These are phyloP conservation scores for Argyra leucocephala DNA, from an alignment of 2,888 invertebrate species.

Conservation along the genomic window DNA sequence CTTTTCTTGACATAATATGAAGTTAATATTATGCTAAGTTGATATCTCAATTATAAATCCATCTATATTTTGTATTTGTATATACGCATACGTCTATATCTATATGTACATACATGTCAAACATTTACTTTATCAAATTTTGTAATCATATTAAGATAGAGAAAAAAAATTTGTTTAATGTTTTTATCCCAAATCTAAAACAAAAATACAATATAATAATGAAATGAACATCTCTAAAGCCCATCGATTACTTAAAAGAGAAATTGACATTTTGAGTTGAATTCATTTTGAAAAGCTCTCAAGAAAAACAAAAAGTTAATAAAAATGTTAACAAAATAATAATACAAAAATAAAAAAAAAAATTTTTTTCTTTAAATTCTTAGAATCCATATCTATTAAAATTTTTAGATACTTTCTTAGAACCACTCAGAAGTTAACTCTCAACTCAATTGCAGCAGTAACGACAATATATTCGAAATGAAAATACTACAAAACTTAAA, in stretches of 20 bases:
- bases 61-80: too few relatives aligned
- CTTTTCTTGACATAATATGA: too few relatives aligned
- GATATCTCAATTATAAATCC: too few relatives aligned
- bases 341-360: background rate
- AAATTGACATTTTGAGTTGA: slow-evolving; percentile 8
- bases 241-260: slow-evolving; percentile 9
- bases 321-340: background rate
- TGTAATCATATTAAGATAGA: background rate
- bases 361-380: too few relatives aligned
- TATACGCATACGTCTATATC: too few relatives aligned
- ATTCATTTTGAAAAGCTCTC: slow-evolving; percentile 2
- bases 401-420: too few relatives aligned
- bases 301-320: background rate
- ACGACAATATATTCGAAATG: background rate
- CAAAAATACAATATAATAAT: background rate
- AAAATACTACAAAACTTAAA: background rate
- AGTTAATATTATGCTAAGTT: too few relatives aligned
- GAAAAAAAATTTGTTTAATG: background rate
- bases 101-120: background rate
- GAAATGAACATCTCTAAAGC: background rate
- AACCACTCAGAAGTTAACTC: background rate
- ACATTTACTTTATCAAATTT: background rate
- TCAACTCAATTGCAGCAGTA: background rate
- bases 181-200: background rate
- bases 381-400: too few relatives aligned